Conservation (phyloP, 2,888 invertebrate species). For the Diogma glabrata region DNA sequence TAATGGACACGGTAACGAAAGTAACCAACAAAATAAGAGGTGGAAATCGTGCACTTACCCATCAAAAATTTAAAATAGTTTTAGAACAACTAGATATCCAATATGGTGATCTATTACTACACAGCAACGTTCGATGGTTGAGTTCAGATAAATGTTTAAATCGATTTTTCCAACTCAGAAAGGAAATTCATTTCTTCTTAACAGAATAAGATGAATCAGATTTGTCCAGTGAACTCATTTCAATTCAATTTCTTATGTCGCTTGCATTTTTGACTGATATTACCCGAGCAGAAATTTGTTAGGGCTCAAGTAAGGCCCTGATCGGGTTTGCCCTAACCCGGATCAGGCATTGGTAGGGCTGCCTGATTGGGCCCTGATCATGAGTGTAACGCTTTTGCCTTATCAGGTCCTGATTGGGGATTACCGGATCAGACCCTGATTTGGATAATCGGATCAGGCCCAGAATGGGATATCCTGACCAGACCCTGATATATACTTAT, state of each 20-base stretch:
- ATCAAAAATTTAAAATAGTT: slow-evolving; percentile 16
- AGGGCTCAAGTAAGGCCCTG: too few species aligned
- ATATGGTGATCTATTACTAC: slow-evolving; percentile 15
- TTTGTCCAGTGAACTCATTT: not conserved
- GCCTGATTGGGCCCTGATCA: too few species aligned
- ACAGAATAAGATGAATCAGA: not conserved
- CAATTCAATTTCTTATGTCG: slow-evolving; percentile 1
- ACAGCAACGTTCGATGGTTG: slow-evolving; percentile 18
- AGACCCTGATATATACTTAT: too few species aligned
- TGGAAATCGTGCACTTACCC: slow-evolving; percentile 6
- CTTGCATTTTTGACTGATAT: slow-evolving; percentile 8
- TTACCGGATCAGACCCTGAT: too few species aligned
- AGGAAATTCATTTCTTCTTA: slow-evolving; percentile 14
- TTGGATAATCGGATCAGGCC: too few species aligned
- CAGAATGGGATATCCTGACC: too few species aligned
- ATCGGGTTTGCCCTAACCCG: too few species aligned
- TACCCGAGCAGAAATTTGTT: too few species aligned
- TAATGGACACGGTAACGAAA: slow-evolving; percentile 12
- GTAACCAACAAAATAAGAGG: too few species aligned
- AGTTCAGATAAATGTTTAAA: slow-evolving; percentile 17
- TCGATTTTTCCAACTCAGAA: slow-evolving; percentile 15
- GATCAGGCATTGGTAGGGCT: too few species aligned
- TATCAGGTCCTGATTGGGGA: too few species aligned
- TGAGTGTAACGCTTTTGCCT: too few species aligned
- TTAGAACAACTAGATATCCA: slow-evolving; percentile 15